phyloP scores from a whole-genome alignment of 2,113 vertebrate species.

The Stegostoma tigrinum region DNA sequence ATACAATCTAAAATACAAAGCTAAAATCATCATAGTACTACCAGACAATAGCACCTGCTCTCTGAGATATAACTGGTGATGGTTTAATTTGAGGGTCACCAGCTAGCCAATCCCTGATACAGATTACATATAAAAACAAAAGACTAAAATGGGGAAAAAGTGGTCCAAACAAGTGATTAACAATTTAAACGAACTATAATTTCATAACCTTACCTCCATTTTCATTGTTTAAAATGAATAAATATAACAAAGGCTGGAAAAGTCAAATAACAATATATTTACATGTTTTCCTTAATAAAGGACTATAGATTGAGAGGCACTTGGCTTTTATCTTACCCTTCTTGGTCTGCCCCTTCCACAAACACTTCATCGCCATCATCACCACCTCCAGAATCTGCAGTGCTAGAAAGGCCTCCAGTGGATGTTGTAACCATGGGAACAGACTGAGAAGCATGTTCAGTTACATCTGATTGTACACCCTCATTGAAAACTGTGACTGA shows the following conservation, averaged over 20 bases:
- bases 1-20: not conserved
- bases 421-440: conserved; percentile 91
- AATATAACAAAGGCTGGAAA: not conserved
- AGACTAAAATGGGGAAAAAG: not conserved
- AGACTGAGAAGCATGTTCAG: conserved; percentile 83
- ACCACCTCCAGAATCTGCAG: conserved; percentile 57
- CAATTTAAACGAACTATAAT: not conserved
- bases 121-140: not conserved
- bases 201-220: not conserved
- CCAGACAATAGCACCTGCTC: too few species aligned
- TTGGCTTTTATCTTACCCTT: conserved; percentile 61
- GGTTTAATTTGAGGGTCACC: too few species aligned
- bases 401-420: conserved; percentile 65
- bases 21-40: too few species aligned
- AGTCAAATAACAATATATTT: not conserved
- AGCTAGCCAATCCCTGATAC: too few species aligned
- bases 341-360: conserved; percentile 72
- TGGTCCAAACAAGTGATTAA: not conserved
- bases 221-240: not conserved
- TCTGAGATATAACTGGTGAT: too few species aligned
- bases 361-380: conserved; percentile 82
- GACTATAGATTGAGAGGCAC: not conserved
- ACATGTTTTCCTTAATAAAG: not conserved
- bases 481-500: conserved; percentile 76
- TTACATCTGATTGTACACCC: conserved; percentile 63